Evolutionary conservation across 2,888 invertebrate genomes (phyloP).

Genomic region (Limnephilus auricula): DNA sequence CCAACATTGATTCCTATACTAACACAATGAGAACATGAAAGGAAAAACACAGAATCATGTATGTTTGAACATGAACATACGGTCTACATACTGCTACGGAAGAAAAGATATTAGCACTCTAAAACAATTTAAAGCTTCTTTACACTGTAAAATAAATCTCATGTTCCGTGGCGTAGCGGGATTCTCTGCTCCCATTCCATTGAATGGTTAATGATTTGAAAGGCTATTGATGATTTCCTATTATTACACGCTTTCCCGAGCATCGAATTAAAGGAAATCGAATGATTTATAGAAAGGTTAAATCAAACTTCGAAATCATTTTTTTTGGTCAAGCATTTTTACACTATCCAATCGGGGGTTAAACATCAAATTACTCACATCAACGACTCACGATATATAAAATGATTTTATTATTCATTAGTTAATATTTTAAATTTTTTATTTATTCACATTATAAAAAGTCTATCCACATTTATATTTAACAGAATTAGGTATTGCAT

Average conservation of each 20-base stretch:
- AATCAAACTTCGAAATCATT: not conserved
- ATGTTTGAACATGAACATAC: not conserved
- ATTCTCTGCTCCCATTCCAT: not conserved
- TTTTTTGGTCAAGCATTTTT: not conserved
- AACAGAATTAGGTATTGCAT: no score
- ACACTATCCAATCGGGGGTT: not conserved
- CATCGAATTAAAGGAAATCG: not conserved
- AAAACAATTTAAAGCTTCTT: not conserved
- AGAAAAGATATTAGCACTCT: not conserved
- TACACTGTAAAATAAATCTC: not conserved
- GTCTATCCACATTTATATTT: no score
- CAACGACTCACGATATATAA: not conserved
- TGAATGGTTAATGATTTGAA: conserved; percentile 3
- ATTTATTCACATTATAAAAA: no score
- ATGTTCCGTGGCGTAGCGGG: not conserved
- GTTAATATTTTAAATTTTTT: no score
- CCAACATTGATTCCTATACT: not conserved
- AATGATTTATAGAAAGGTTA: not conserved
- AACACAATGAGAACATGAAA: not conserved
- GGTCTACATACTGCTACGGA: not conserved
- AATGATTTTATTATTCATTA: no score
- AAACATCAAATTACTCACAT: not conserved
- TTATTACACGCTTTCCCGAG: not conserved
- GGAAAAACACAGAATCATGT: not conserved
- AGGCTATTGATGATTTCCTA: conserved; percentile 3